phyloP scores from a whole-genome alignment of 2,888 invertebrate genomes.

The Drosophila cognata region DNA sequence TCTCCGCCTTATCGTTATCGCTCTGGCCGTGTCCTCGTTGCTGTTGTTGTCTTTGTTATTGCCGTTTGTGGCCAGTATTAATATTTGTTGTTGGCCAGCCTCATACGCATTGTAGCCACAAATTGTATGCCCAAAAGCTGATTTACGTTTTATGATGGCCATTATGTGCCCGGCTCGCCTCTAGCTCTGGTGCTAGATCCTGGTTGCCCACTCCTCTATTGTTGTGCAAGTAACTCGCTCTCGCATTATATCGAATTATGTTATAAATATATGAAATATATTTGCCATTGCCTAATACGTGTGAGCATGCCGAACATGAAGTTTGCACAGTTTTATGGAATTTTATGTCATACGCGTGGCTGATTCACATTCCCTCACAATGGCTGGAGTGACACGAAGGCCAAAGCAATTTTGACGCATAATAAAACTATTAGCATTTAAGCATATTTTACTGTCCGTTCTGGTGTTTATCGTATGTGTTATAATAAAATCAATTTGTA shows the following conservation, averaged over 20 bases:
- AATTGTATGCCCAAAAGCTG: conserved; percentile 69
- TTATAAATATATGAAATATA: conserved; percentile 78
- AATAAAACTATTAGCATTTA: conserved; percentile 53
- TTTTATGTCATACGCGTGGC: conserved; percentile 62
- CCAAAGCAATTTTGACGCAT: conserved; percentile 35
- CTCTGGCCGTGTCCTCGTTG: conserved; percentile 35
- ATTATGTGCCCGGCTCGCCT: conserved; percentile 25
- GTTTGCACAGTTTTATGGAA: conserved; percentile 49
- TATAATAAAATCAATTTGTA: not conserved
- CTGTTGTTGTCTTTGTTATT: conserved; percentile 21
- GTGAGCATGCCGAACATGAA: conserved; percentile 50
- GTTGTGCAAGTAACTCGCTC: conserved; percentile 41
- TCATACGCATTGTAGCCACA: conserved; percentile 68
- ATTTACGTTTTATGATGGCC: conserved; percentile 68
- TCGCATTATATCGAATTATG: conserved; percentile 77
- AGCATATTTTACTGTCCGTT: not conserved
- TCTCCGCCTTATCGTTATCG: conserved; percentile 39
- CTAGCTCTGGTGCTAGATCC: not conserved
- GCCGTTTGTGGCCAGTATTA: conserved; percentile 64
- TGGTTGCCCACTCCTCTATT: not conserved
- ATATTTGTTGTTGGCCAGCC: conserved; percentile 48
- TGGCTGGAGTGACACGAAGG: not conserved
- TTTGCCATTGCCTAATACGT: conserved; percentile 53
- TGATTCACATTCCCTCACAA: conserved; percentile 11
- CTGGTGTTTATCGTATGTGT: conserved; percentile 1